phyloP scores from a whole-genome alignment of 2,797 vertebrate genomes.

The Naso thynnoides region DNA sequence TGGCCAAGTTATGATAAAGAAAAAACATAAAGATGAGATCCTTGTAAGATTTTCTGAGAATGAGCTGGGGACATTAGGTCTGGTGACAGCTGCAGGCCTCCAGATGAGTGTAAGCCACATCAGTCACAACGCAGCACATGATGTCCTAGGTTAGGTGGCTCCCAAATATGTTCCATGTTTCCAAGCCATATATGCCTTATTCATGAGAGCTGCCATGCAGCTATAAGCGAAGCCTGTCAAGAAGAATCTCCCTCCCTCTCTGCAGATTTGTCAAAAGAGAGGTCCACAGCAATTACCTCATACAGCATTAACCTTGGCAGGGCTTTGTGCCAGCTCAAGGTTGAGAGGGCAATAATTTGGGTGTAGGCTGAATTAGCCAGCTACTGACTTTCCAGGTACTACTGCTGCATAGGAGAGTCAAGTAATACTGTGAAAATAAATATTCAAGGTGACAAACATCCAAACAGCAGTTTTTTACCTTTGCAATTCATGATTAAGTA shows the following conservation, averaged over 20 bases:
- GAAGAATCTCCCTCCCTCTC: slow-evolving; percentile 57
- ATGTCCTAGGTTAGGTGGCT: slow-evolving; percentile 73
- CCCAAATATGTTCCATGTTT: slow-evolving; percentile 75
- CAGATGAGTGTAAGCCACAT: slow-evolving; percentile 66
- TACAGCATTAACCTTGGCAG: slow-evolving; percentile 82
- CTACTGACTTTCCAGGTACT: slow-evolving; percentile 71
- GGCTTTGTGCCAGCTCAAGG: slow-evolving; percentile 79
- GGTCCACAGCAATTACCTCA: slow-evolving; percentile 78
- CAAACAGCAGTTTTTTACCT: too few species aligned
- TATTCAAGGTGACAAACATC: slow-evolving; percentile 40
- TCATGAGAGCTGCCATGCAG: slow-evolving; percentile 74
- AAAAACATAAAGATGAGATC: slow-evolving; percentile 25
- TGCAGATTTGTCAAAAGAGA: slow-evolving; percentile 70
- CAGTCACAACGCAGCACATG: slow-evolving; percentile 44
- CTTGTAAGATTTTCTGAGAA: slow-evolving; percentile 2
- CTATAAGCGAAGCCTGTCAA: slow-evolving; percentile 68
- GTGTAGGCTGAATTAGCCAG: slow-evolving; percentile 70
- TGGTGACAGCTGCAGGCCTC: slow-evolving; percentile 62
- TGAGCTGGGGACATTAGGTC: slow-evolving; percentile 36
- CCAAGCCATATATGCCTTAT: slow-evolving; percentile 75
- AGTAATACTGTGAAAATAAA: slow-evolving; percentile 52
- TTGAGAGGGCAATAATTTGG: slow-evolving; percentile 79
- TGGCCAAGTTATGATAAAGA: slow-evolving; percentile 28
- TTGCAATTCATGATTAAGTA: too few species aligned
- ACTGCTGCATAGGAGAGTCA: slow-evolving; percentile 50